Conservation (phyloP, 2,888 invertebrate genomes). For the Nyleta sp. region DNA sequence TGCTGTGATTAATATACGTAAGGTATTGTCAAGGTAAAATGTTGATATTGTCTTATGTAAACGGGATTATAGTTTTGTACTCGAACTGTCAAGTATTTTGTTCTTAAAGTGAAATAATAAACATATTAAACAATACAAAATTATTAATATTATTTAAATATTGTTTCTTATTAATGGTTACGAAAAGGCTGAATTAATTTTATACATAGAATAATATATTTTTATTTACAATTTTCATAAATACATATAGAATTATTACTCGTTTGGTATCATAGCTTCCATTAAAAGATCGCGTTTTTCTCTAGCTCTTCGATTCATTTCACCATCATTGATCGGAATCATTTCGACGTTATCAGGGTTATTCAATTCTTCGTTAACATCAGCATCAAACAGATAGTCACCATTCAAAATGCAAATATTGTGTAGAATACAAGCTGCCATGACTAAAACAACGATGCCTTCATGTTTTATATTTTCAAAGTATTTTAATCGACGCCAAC, state of each 20-base stretch:
- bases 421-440: slow-evolving; percentile 11
- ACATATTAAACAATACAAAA: neutral
- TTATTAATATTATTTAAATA: slow-evolving; percentile 13
- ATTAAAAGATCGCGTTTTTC: slow-evolving; percentile 44
- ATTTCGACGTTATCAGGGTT: neutral
- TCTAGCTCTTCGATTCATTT: neutral
- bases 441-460: neutral
- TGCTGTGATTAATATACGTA: too few species aligned
- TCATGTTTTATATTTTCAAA: neutral
- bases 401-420: slow-evolving; percentile 18
- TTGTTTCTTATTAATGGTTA: too few species aligned
- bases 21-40: neutral
- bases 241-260: too few species aligned
- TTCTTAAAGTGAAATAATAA: neutral
- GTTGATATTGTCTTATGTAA: neutral
- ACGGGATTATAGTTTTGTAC: too few species aligned
- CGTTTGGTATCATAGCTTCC: too few species aligned
- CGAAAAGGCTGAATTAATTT: too few species aligned
- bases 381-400: neutral
- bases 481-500: too few species aligned
- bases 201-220: too few species aligned
- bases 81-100: too few species aligned
- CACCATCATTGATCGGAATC: neutral
- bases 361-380: slow-evolving; percentile 4
- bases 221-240: too few species aligned